Conservation (phyloP, 2,888 invertebrate genomes). For the Noctua janthina region DNA sequence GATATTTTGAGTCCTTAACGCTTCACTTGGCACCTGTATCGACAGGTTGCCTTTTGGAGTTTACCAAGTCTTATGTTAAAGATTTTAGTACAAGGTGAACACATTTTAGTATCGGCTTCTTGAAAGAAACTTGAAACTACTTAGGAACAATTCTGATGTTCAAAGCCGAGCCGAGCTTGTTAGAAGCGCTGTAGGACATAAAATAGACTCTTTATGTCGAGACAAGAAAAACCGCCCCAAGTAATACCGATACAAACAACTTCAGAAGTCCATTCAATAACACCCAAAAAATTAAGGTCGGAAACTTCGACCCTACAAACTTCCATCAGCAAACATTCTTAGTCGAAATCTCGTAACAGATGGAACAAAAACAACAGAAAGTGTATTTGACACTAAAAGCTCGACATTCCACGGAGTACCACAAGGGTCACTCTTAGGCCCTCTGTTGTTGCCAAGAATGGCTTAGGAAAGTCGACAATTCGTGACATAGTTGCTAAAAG, state of each 20-base stretch:
- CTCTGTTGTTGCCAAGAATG: conserved; percentile 83
- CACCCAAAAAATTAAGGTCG: conserved; percentile 41
- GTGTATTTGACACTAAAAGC: conserved; percentile 84
- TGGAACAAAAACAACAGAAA: conserved; percentile 69
- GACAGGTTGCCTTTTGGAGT: conserved; percentile 39
- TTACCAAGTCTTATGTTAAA: conserved; percentile 30
- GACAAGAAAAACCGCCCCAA: conserved; percentile 30
- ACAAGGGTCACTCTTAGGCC: conserved; percentile 85
- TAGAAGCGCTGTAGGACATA: conserved; percentile 11
- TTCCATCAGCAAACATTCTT: conserved; percentile 53
- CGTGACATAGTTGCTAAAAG: conserved; percentile 87
- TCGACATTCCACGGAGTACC: conserved; percentile 79
- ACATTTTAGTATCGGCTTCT: conserved; percentile 29
- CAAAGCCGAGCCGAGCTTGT: conserved; percentile 16
- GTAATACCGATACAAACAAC: conserved; percentile 37
- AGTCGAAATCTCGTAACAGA: conserved; percentile 63
- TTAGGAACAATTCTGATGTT: conserved; percentile 23
- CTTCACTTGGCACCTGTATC: conserved; percentile 57
- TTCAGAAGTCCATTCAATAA: conserved; percentile 41
- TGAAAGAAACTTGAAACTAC: conserved; percentile 27
- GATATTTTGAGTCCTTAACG: conserved; percentile 59
- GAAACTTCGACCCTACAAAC: conserved; percentile 43
- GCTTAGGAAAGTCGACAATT: conserved; percentile 80
- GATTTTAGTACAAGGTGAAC: conserved; percentile 34
- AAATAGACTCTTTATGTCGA: conserved; percentile 31